Evolutionary conservation across 2,797 vertebrate genomes (phyloP), one percentile per base, ranked within the genome.

Genomic region (Peromyscus melanophrys): DNA sequence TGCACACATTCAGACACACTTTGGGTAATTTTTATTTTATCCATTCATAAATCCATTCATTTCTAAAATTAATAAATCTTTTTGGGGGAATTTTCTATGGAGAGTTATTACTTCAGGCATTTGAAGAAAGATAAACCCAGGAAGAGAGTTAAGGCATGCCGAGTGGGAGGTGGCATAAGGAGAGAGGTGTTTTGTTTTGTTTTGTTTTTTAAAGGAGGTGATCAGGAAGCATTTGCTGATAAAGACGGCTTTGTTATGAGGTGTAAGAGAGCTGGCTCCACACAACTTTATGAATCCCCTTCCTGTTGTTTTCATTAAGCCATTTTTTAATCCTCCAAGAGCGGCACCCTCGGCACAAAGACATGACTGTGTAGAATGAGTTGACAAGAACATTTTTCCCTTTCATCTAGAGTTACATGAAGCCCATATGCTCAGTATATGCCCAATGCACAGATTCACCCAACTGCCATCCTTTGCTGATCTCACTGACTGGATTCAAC

Each of bases 21-120:
- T 93, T 65, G 75, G 52, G 69, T 25, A 23, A 34, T 46, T 96
- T 89, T 93, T 91, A 80, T 81, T 93, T 86, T 57, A n/a, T 88
- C 90, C 43, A 85, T 75, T 29, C 27, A 83, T 37, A 6, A 27
- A 89, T 90, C 7, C 10, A 93, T 12, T 90, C 27, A 23, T 88
- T 82, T 2, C 49, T 80, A 90, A 80, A 63, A 73, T 92, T 71
- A 57, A 16, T 8, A 87, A 77, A 73, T 92, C 49, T 2, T 57
- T 81, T 94, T 55, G 49, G 13, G 6, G 37, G 12, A 46, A 14
- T 78, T 34, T 92, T 80, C 27, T 71, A 3, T n/a, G 16, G 75
- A 87, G 37, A 78, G 67, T 9, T 49, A 86, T 81, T 81, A 29
- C 71, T 43, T 89, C 65, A 49, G 25, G 46, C 37, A 21, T 29